These are phyloP conservation scores for Champsocephalus esox DNA, from an alignment of 2,797 vertebrate species.

Conservation along the genomic window DNA sequence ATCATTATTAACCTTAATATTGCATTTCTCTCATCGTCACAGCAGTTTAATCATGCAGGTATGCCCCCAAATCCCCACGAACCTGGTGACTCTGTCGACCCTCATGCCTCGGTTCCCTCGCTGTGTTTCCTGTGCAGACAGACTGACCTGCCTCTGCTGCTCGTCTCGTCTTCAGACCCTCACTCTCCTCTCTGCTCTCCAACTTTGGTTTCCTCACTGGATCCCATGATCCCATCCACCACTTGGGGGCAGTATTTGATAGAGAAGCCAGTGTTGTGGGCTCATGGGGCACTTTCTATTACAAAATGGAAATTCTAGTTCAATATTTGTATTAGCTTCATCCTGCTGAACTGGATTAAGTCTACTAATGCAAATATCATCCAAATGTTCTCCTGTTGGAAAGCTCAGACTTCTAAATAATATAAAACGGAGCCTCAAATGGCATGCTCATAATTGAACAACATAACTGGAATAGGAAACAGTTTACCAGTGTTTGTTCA, in stretches of 20 bases:
- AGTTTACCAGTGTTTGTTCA: constrained; percentile 4
- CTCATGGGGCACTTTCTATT: constrained; percentile 21
- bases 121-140: constrained; percentile 21
- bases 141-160: constrained; percentile 7
- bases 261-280: constrained; percentile 4
- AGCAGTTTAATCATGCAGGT: constrained; percentile 7
- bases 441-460: constrained; percentile 1
- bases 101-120: constrained; percentile 30
- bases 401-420: constrained; percentile 19
- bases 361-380: constrained; percentile 57
- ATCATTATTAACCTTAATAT: neutral
- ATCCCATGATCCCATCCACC: constrained; percentile 26
- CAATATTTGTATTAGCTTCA: constrained; percentile 75
- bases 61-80: constrained; percentile 22
- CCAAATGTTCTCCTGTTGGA: constrained; percentile 47
- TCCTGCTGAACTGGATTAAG: constrained; percentile 70
- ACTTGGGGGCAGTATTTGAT: constrained; percentile 70
- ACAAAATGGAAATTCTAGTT: constrained; percentile 63
- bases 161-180: neutral
- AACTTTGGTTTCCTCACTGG: constrained; percentile 6
- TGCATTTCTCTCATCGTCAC: neutral
- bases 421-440: constrained; percentile 19
- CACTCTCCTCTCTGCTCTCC: neutral
- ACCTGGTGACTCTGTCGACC: constrained; percentile 47
- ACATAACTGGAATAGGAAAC: neutral